A percentile compares a stretch with the other conserved stretches of the same genome.
These are phyloP conservation scores for Eledona agricola DNA, from an alignment of 2,888 invertebrate species.

Conservation along the genomic window DNA sequence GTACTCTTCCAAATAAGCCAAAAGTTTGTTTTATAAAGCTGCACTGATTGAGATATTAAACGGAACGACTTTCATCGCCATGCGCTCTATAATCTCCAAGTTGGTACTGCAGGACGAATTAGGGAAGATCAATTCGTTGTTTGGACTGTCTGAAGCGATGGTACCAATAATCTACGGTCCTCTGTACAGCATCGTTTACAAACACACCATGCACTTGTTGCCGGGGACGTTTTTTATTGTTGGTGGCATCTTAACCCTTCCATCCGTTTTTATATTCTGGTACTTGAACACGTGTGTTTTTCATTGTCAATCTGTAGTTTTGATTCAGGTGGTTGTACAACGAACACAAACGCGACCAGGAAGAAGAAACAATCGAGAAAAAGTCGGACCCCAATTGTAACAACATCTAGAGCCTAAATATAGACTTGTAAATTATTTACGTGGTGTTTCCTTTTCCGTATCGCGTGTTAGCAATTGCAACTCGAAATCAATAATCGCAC, in stretches of 20 bases:
- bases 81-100: slow-evolving; percentile 68
- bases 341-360: slow-evolving; percentile 60
- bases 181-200: slow-evolving; percentile 55
- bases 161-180: slow-evolving; percentile 56
- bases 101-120: slow-evolving; percentile 67
- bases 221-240: slow-evolving; percentile 56
- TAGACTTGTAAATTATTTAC: slow-evolving; percentile 11
- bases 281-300: slow-evolving; percentile 38
- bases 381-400: no score
- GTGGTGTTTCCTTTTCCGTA: slow-evolving; percentile 31
- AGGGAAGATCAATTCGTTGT: slow-evolving; percentile 64
- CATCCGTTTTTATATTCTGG: slow-evolving; percentile 52
- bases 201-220: slow-evolving; percentile 50
- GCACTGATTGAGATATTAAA: slow-evolving; percentile 64
- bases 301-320: slow-evolving; percentile 2
- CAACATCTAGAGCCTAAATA: slow-evolving; percentile 4
- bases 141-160: slow-evolving; percentile 56
- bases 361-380: slow-evolving; percentile 32
- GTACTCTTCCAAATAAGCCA: not conserved
- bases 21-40: slow-evolving; percentile 50
- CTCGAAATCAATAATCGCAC: slow-evolving; percentile 18
- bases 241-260: slow-evolving; percentile 35
- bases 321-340: slow-evolving; percentile 62
- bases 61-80: slow-evolving; percentile 66
- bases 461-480: slow-evolving; percentile 16